Conservation (phyloP, 2,113 vertebrate species). For the Dicentrarchus labrax region DNA sequence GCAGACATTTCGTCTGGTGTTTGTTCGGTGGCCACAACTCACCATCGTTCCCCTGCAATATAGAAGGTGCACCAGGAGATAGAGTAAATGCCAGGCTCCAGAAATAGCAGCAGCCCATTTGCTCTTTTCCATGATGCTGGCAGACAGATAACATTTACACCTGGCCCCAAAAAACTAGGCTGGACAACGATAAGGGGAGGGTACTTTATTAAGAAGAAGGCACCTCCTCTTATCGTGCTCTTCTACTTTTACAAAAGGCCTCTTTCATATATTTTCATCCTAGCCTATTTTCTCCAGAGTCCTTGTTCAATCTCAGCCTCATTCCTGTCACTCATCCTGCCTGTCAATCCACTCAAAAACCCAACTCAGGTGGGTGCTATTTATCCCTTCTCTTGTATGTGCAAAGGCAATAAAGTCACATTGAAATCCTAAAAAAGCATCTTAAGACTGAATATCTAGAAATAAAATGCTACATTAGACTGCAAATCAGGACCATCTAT, state of each 20-base stretch:
- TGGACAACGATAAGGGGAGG: slow-evolving; percentile 15
- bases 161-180: slow-evolving; percentile 53
- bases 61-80: slow-evolving; percentile 43
- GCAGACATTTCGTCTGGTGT: slow-evolving; percentile 49
- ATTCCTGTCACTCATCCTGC: not conserved
- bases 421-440: not conserved
- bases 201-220: not conserved
- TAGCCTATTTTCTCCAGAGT: not conserved
- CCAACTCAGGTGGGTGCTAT: not conserved
- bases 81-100: slow-evolving; percentile 76
- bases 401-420: not conserved
- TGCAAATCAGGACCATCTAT: not conserved
- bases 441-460: fast-evolving
- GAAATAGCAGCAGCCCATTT: slow-evolving; percentile 75
- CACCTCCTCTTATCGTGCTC: not conserved
- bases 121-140: slow-evolving; percentile 75
- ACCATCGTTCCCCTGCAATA: slow-evolving; percentile 45
- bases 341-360: slow-evolving; percentile 3
- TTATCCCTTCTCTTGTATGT: not conserved
- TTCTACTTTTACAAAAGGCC: not conserved
- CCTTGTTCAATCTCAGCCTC: not conserved
- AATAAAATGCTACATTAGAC: not conserved
- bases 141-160: slow-evolving; percentile 77
- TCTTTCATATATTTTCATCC: slow-evolving; percentile 9
- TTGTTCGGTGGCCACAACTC: slow-evolving; percentile 63